phyloP scores from a whole-genome alignment of 1,140 invertebrate genomes.

The Ooceraea biroi region DNA sequence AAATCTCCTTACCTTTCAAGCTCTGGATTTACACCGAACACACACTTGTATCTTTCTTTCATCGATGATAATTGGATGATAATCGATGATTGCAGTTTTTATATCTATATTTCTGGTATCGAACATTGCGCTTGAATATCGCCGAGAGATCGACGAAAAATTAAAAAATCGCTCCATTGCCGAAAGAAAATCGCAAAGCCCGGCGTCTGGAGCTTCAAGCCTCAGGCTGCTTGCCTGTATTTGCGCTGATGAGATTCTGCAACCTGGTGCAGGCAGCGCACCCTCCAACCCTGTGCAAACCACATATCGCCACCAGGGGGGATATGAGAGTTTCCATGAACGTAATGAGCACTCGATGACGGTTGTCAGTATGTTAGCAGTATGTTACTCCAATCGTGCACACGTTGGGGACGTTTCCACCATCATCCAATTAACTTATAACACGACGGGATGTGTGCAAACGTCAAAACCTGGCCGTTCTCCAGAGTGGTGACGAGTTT shows the following conservation, averaged over 20 bases:
- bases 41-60: background rate
- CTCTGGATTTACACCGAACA: background rate
- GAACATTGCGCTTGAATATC: background rate
- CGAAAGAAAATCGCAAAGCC: slow-evolving; percentile 52
- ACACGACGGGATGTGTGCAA: background rate
- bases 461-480: background rate
- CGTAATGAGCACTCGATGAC: slow-evolving; percentile 80
- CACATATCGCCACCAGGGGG: slow-evolving; percentile 8
- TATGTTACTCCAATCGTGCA: background rate
- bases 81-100: slow-evolving; percentile 9
- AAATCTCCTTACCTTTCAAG: background rate
- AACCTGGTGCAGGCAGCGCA: slow-evolving; percentile 10
- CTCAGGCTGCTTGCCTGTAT: slow-evolving; percentile 34
- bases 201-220: slow-evolving; percentile 15
- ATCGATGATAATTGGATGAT: background rate
- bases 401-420: background rate
- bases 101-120: background rate
- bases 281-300: slow-evolving; percentile 8
- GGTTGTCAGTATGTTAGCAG: slow-evolving; percentile 59
- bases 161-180: slow-evolving; percentile 1
- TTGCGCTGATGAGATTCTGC: slow-evolving; percentile 36
- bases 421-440: slow-evolving; percentile 54
- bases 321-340: slow-evolving; percentile 47
- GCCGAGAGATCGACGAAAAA: background rate
- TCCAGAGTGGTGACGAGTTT: too few species aligned